Evolutionary conservation across 2,888 invertebrate genomes (phyloP).

Genomic region (Caradrina clavipalpis): DNA sequence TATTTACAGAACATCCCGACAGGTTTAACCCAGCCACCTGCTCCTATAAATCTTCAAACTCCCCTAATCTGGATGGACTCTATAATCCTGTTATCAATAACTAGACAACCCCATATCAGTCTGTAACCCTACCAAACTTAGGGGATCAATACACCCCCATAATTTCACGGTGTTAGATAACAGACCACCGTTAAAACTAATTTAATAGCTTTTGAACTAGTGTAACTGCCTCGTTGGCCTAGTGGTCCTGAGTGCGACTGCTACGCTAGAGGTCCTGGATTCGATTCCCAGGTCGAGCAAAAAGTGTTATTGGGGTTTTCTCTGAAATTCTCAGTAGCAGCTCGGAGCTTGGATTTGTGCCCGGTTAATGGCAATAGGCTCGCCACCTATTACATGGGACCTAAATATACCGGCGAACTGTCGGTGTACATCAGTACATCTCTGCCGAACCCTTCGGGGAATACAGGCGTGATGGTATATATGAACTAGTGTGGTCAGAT

Average conservation of each 20-base stretch:
- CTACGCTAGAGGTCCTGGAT: too few species aligned
- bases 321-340: too few species aligned
- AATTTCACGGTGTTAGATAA: constrained; percentile 45
- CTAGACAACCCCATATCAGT: constrained; percentile 4
- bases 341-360: too few species aligned
- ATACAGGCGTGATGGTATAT: too few species aligned
- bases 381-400: too few species aligned
- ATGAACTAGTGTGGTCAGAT: constrained; percentile 29
- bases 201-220: constrained; percentile 50
- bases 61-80: neutral
- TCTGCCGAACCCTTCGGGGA: too few species aligned
- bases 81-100: constrained; percentile 36
- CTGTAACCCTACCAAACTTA: constrained; percentile 37
- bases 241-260: too few species aligned
- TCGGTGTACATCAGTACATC: too few species aligned
- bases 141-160: constrained; percentile 48
- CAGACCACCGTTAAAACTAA: constrained; percentile 57
- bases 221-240: neutral
- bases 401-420: too few species aligned
- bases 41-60: constrained; percentile 9
- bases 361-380: too few species aligned
- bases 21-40: neutral
- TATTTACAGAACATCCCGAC: neutral
- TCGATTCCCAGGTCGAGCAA: too few species aligned
- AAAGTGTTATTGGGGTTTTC: too few species aligned